Evolutionary conservation across 2,888 invertebrate species (phyloP).

Genomic region (Synanthedon tipuliformis): DNA sequence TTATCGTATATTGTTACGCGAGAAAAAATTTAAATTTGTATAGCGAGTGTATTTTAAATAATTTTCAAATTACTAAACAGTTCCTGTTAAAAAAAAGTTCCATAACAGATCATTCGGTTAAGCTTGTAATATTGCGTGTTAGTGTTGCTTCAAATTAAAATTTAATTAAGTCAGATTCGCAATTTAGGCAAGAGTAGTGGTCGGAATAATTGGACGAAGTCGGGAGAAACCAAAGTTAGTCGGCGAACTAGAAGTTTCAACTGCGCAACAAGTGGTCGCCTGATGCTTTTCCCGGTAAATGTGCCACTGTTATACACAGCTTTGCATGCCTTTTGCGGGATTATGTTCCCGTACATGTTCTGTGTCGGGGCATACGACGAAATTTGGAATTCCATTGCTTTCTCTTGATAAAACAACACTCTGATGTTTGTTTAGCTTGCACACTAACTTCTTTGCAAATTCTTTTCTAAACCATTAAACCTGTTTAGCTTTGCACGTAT

Average conservation of each 20-base stretch:
- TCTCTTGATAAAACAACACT: slow-evolving; percentile 29
- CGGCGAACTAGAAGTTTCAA: slow-evolving; percentile 40
- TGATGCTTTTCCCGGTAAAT: slow-evolving; percentile 64
- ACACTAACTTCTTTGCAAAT: too few relatives aligned
- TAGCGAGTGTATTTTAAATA: slow-evolving; percentile 12
- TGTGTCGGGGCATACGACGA: slow-evolving; percentile 15
- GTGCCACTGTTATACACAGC: slow-evolving; percentile 55
- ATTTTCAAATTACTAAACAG: slow-evolving; percentile 13
- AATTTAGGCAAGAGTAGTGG: slow-evolving; percentile 10
- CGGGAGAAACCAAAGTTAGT: slow-evolving; percentile 39
- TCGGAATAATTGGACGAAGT: slow-evolving; percentile 26
- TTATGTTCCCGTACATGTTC: slow-evolving; percentile 38
- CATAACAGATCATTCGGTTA: not conserved
- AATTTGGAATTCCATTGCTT: slow-evolving; percentile 34
- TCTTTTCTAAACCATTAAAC: not conserved
- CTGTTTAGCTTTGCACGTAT: not conserved
- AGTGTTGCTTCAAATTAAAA: not conserved
- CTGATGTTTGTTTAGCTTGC: slow-evolving; percentile 11
- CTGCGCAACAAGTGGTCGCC: slow-evolving; percentile 61
- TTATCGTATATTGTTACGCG: slow-evolving; percentile 14
- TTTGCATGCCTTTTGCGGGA: slow-evolving; percentile 60
- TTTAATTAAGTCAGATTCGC: slow-evolving; percentile 2
- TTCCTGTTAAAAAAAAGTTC: slow-evolving; percentile 25
- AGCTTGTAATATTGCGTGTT: not conserved
- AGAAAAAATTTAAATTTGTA: slow-evolving; percentile 3